Conservation (phyloP, 2,797 vertebrate species). For the Rhinophrynus dorsalis region DNA sequence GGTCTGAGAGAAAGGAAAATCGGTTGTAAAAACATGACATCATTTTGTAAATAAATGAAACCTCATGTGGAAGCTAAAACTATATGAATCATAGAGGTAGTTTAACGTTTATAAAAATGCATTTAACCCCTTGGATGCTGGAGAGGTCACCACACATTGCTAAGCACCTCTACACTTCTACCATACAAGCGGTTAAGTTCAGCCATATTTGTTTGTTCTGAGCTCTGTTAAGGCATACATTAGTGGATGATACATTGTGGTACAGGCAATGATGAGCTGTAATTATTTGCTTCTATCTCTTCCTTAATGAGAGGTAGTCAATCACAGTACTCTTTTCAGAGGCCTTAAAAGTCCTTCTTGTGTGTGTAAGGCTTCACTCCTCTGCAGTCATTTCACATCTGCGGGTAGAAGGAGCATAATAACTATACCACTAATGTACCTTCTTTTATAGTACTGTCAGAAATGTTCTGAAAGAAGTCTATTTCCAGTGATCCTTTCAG, state of each 20-base stretch:
- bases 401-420: too few species aligned
- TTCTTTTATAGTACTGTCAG: too few species aligned
- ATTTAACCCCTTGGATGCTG: too few species aligned
- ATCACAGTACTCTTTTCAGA: not conserved
- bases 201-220: not conserved
- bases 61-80: not conserved
- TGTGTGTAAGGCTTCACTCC: not conserved
- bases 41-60: conserved; percentile 4
- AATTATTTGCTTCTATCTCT: not conserved
- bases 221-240: not conserved
- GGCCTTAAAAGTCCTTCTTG: not conserved
- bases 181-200: too few species aligned
- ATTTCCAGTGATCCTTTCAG: too few species aligned
- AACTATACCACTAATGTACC: too few species aligned
- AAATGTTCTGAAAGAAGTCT: too few species aligned
- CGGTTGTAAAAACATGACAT: conserved; percentile 1
- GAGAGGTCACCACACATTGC: too few species aligned
- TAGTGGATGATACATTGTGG: not conserved
- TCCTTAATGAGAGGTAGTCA: not conserved
- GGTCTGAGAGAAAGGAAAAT: conserved; percentile 1
- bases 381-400: not conserved
- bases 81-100: not conserved
- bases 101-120: not conserved
- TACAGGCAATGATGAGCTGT: not conserved
- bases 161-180: too few species aligned